A percentile compares a stretch with the other conserved stretches of the same genome.
These are phyloP conservation scores for Eulithis testata DNA, from an alignment of 2,888 invertebrate genomes.

Conservation along the genomic window DNA sequence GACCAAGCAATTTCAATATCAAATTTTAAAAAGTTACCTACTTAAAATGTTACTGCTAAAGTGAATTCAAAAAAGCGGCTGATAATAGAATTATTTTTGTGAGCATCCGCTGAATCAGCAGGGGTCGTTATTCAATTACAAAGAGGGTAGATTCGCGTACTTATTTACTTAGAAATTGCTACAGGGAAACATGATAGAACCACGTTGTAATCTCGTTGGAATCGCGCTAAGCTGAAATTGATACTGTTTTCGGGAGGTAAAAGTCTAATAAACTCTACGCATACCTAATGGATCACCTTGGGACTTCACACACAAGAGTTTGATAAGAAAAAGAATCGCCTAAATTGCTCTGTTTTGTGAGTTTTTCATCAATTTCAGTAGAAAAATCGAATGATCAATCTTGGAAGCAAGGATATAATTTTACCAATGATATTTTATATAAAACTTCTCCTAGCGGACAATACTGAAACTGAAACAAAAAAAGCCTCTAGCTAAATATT, in stretches of 20 bases:
- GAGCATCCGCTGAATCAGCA: conserved; percentile 68
- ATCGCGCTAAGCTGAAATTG: background rate
- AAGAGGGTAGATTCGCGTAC: conserved; percentile 66
- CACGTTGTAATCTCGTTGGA: background rate
- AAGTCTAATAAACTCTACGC: no score
- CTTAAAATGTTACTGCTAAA: conserved; percentile 58
- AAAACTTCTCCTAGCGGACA: no score
- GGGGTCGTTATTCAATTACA: conserved; percentile 77
- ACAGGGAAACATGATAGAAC: background rate
- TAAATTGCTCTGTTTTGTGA: no score
- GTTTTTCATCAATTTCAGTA: no score
- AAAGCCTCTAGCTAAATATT: no score
- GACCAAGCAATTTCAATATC: background rate
- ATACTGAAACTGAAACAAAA: no score
- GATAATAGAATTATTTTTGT: conserved; percentile 75
- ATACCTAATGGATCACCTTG: no score
- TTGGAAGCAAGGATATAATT: no score
- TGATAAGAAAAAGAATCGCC: no score
- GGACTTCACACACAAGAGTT: no score
- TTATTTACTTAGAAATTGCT: conserved; percentile 60
- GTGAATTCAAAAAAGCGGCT: conserved; percentile 51
- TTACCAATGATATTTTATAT: no score
- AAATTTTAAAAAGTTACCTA: conserved; percentile 2
- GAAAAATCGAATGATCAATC: no score
- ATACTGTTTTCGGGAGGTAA: background rate